Percentiles rank a stretch among this genome's conserved stretches.
These are phyloP conservation scores for Cantharis lateralis DNA, from an alignment of 2,888 invertebrate genomes.

Conservation along the genomic window DNA sequence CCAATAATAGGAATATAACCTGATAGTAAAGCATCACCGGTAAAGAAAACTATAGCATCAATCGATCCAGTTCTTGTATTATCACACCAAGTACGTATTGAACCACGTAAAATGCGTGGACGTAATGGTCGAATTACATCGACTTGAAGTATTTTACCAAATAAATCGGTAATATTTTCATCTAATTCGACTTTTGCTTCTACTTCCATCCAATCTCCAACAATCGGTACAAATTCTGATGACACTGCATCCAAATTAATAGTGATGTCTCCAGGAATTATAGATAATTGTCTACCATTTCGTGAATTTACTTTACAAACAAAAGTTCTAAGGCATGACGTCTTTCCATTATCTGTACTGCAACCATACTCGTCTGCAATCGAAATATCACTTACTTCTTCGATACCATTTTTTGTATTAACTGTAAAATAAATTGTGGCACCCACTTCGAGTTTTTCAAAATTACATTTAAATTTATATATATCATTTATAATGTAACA, in stretches of 20 bases:
- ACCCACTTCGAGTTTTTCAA: constrained; percentile 56
- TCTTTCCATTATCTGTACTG: constrained; percentile 52
- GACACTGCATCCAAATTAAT: constrained; percentile 66
- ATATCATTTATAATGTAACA: constrained; percentile 65
- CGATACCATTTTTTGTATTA: constrained; percentile 35
- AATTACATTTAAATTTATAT: constrained; percentile 59
- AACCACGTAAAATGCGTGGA: constrained; percentile 60
- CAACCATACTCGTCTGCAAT: constrained; percentile 45
- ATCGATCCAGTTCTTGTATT: constrained; percentile 60
- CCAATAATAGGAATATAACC: constrained; percentile 63
- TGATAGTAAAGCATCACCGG: constrained; percentile 59
- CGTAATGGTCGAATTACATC: constrained; percentile 65
- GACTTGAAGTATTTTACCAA: constrained; percentile 66
- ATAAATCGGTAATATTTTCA: constrained; percentile 58
- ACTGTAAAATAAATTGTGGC: constrained; percentile 59
- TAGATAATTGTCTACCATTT: constrained; percentile 51
- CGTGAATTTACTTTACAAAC: constrained; percentile 55
- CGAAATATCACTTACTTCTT: constrained; percentile 56
- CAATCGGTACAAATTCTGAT: constrained; percentile 68
- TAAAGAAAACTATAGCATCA: constrained; percentile 64
- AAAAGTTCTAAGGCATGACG: constrained; percentile 46
- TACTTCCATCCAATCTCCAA: constrained; percentile 72
- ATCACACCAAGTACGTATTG: constrained; percentile 55
- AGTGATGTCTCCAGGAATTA: constrained; percentile 62
- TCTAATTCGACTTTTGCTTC: constrained; percentile 67